Percentiles rank a stretch among this genome's conserved stretches.
Conservation (phyloP, 2,888 invertebrate species). For the Ectropis crepuscularia region DNA sequence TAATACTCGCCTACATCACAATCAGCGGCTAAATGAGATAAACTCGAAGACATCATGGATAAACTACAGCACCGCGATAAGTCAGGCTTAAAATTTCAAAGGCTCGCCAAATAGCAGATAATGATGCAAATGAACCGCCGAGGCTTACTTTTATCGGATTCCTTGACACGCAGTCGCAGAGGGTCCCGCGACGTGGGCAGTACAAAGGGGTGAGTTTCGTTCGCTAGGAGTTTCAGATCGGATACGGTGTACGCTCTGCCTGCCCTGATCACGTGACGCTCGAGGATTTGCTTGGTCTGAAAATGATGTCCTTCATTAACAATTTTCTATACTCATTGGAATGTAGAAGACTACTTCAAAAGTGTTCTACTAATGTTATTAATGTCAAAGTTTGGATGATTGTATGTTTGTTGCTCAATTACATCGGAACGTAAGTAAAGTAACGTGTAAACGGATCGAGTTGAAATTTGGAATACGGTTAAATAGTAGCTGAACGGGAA, state of each 20-base stretch:
- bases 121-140: conserved; percentile 51
- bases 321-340: neutral
- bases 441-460: too few species aligned
- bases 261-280: conserved; percentile 94
- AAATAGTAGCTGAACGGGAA: too few species aligned
- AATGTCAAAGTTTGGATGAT: too few species aligned
- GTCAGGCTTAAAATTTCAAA: conserved; percentile 10
- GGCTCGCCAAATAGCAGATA: conserved; percentile 39
- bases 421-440: too few species aligned
- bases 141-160: conserved; percentile 87
- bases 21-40: conserved; percentile 15
- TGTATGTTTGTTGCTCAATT: too few species aligned
- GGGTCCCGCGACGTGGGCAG: conserved; percentile 90
- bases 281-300: conserved; percentile 92
- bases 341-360: too few species aligned
- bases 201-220: conserved; percentile 87
- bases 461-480: too few species aligned
- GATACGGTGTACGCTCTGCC: conserved; percentile 92
- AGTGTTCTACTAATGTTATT: too few species aligned
- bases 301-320: conserved; percentile 57
- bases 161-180: conserved; percentile 89
- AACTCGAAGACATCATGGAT: too few species aligned
- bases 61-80: conserved; percentile 15
- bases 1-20: neutral
- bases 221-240: conserved; percentile 88